Evolutionary conservation across 2,888 invertebrate genomes (phyloP).

Genomic region (Drosophila diplacantha): DNA sequence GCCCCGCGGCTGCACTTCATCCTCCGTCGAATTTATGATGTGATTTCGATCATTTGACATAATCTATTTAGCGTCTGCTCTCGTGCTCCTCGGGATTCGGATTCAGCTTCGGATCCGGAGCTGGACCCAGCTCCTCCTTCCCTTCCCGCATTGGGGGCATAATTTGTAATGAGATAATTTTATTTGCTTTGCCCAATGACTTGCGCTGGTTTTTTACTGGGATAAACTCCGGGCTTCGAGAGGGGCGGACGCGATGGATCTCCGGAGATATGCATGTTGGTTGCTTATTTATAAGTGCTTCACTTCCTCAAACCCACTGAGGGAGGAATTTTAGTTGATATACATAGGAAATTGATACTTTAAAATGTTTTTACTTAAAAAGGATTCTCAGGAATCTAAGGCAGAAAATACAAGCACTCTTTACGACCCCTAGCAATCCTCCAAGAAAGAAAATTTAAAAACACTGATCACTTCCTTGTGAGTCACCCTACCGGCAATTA

Average conservation of each 20-base stretch:
- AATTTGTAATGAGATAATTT: constrained; percentile 75
- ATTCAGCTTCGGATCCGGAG: not conserved
- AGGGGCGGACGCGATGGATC: constrained; percentile 6
- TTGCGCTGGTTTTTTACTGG: constrained; percentile 9
- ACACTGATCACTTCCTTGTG: constrained; percentile 2
- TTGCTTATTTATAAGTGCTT: constrained; percentile 14
- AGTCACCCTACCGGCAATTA: constrained; percentile 29
- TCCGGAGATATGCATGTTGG: constrained; percentile 2
- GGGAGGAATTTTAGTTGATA: not conserved
- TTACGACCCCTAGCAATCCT: not conserved
- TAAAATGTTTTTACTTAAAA: too few relatives aligned
- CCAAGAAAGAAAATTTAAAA: not conserved
- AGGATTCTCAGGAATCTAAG: not conserved
- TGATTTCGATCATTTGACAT: constrained; percentile 77
- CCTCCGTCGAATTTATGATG: constrained; percentile 72
- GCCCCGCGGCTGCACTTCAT: constrained; percentile 50
- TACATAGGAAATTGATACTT: not conserved
- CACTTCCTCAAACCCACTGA: not conserved
- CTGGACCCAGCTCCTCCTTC: not conserved
- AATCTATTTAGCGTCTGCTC: constrained; percentile 75
- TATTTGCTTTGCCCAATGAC: constrained; percentile 73
- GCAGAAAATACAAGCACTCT: not conserved
- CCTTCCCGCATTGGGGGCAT: constrained; percentile 53
- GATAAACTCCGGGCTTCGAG: not conserved
- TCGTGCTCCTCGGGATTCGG: constrained; percentile 12